phyloP scores from a whole-genome alignment of 2,888 invertebrate genomes.

The Drosophila mimetica region DNA sequence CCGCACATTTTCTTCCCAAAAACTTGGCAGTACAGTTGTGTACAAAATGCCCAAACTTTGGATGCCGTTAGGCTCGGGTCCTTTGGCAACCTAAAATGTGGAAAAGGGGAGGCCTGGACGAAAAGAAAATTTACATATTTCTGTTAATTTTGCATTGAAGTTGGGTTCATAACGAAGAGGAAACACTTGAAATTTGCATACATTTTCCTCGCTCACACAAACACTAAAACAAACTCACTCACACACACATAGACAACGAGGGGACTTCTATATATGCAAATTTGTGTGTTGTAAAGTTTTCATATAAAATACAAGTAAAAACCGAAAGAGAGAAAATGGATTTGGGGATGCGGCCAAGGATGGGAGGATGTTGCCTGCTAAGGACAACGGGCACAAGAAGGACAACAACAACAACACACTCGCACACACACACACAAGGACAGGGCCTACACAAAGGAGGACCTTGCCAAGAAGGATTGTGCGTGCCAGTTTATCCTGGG shows the following conservation, averaged over 20 bases:
- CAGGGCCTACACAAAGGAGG: slow-evolving; percentile 76
- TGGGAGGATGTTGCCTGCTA: slow-evolving; percentile 34
- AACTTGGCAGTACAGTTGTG: slow-evolving; percentile 63
- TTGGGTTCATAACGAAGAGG: slow-evolving; percentile 82
- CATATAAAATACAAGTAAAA: slow-evolving; percentile 81
- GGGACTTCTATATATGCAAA: slow-evolving; percentile 73
- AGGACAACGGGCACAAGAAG: slow-evolving; percentile 71
- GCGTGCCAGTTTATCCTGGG: slow-evolving; percentile 58
- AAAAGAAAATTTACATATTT: slow-evolving; percentile 81
- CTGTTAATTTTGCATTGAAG: slow-evolving; percentile 82
- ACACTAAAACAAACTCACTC: slow-evolving; percentile 29
- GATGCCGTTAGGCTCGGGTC: slow-evolving; percentile 68
- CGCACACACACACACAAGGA: slow-evolving; percentile 23
- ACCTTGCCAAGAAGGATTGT: slow-evolving; percentile 72
- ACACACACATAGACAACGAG: slow-evolving; percentile 18
- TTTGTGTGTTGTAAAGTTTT: slow-evolving; percentile 77
- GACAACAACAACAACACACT: slow-evolving; percentile 54
- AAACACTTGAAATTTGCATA: slow-evolving; percentile 83
- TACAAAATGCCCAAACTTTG: slow-evolving; percentile 49
- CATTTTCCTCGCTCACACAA: slow-evolving; percentile 62
- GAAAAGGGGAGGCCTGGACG: slow-evolving; percentile 61
- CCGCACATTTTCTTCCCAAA: slow-evolving; percentile 28
- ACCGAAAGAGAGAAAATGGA: slow-evolving; percentile 53
- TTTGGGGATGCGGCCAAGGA: slow-evolving; percentile 47
- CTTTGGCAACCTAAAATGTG: slow-evolving; percentile 57